phyloP scores from a whole-genome alignment of 2,113 vertebrate genomes.

The Danio rerio region DNA sequence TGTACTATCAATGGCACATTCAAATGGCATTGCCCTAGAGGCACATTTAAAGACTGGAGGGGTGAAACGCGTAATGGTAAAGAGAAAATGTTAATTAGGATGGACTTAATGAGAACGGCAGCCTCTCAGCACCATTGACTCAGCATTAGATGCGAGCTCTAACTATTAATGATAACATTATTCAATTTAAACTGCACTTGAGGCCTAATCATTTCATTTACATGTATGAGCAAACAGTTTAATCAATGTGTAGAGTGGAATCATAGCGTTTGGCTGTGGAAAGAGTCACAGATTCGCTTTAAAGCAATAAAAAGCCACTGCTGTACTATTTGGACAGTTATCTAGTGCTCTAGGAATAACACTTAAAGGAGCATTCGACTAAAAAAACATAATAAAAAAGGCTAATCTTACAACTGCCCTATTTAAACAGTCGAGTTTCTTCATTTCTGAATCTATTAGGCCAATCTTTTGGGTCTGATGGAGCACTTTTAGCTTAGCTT shows the following conservation, averaged over 20 bases:
- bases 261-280: conserved; percentile 21
- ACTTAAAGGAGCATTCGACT: neutral
- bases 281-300: conserved; percentile 14
- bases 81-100: conserved; percentile 36
- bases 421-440: too few relatives aligned
- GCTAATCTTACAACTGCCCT: too few relatives aligned
- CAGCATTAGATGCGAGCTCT: conserved; percentile 31
- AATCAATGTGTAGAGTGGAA: conserved; percentile 29
- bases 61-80: neutral
- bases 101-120: conserved; percentile 36
- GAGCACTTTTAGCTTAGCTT: too few relatives aligned
- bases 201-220: conserved; percentile 47
- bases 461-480: too few relatives aligned
- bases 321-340: neutral
- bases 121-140: conserved; percentile 40
- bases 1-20: conserved; percentile 60
- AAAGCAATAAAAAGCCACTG: conserved; percentile 6
- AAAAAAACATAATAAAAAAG: too few relatives aligned
- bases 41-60: conserved; percentile 44
- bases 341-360: neutral
- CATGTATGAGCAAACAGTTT: conserved; percentile 32
- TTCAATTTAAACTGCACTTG: conserved; percentile 49
- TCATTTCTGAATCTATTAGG: too few relatives aligned
- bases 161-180: conserved; percentile 48
- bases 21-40: conserved; percentile 51